Conservation (phyloP, 2,888 invertebrate genomes). For the Drosophila buzzatii region DNA sequence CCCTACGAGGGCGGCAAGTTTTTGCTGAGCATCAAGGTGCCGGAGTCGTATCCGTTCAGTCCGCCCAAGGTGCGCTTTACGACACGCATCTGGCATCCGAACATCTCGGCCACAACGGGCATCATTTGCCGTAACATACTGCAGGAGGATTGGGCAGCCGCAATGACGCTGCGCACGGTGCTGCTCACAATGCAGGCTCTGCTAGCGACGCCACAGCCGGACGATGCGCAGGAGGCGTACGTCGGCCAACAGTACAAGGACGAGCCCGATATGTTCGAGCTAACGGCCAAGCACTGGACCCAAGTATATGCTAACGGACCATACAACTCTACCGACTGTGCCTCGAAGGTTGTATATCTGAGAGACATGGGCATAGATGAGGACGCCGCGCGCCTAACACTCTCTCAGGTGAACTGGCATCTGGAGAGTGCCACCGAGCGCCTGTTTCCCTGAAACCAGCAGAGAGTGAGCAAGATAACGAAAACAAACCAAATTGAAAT, state of each 20-base stretch:
- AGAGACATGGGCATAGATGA: constrained; percentile 97
- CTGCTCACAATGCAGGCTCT: constrained; percentile 97
- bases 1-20: constrained; percentile 99
- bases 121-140: constrained; percentile 99
- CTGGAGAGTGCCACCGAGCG: constrained; percentile 86
- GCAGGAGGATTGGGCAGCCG: constrained; percentile 99
- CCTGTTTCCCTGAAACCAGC: not conserved
- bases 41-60: constrained; percentile 99
- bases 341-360: constrained; percentile 93
- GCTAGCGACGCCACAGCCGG: constrained; percentile 94
- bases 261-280: constrained; percentile 92
- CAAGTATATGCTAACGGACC: constrained; percentile 96
- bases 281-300: constrained; percentile 98
- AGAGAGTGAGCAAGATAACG: not conserved
- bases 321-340: constrained; percentile 90
- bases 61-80: constrained; percentile 99
- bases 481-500: too few species aligned
- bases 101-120: constrained; percentile 99
- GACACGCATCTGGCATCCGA: constrained; percentile 99
- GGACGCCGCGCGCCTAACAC: constrained; percentile 93
- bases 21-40: constrained; percentile 97
- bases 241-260: constrained; percentile 89
- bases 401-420: constrained; percentile 97
- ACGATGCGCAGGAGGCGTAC: constrained; percentile 90
- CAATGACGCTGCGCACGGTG: constrained; percentile 98